These are phyloP conservation scores for Cheiracanthium punctorium DNA, from an alignment of 2,888 invertebrate species.

Conservation along the genomic window DNA sequence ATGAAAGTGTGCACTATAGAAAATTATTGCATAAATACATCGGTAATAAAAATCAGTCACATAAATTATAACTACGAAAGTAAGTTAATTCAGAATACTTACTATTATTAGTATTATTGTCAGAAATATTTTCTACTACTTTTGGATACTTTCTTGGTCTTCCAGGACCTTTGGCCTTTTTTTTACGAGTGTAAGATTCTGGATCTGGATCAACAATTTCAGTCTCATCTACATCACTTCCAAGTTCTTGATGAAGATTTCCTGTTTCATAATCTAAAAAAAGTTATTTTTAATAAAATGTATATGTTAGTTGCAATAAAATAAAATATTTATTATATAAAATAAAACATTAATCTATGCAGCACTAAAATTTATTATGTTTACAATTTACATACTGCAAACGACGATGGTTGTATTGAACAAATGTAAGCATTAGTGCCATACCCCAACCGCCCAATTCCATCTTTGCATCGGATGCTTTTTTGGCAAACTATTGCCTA, in stretches of 20 bases:
- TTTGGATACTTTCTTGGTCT: conserved; percentile 44
- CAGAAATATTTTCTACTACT: neutral
- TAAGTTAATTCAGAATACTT: neutral
- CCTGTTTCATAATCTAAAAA: conserved; percentile 76
- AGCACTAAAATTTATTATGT: too few relatives aligned
- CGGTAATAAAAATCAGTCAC: neutral
- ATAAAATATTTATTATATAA: too few relatives aligned
- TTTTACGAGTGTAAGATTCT: conserved; percentile 24
- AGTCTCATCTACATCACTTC: conserved; percentile 73
- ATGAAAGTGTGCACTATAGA: too few relatives aligned
- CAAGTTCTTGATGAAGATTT: conserved; percentile 69
- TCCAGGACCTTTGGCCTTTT: conserved; percentile 69
- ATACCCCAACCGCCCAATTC: too few relatives aligned
- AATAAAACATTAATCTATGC: too few relatives aligned
- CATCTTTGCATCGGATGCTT: too few relatives aligned
- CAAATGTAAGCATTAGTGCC: too few relatives aligned
- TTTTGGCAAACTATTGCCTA: too few relatives aligned
- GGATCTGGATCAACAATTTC: conserved; percentile 72
- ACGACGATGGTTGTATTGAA: too few relatives aligned
- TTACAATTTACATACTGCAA: too few relatives aligned
- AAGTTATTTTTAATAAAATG: too few relatives aligned
- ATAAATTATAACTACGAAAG: neutral
- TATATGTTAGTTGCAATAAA: too few relatives aligned
- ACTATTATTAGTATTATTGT: neutral
- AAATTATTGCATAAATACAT: neutral